These are phyloP conservation scores for Rugalucina vietnamica DNA, from an alignment of 2,888 invertebrate species.

Conservation along the genomic window DNA sequence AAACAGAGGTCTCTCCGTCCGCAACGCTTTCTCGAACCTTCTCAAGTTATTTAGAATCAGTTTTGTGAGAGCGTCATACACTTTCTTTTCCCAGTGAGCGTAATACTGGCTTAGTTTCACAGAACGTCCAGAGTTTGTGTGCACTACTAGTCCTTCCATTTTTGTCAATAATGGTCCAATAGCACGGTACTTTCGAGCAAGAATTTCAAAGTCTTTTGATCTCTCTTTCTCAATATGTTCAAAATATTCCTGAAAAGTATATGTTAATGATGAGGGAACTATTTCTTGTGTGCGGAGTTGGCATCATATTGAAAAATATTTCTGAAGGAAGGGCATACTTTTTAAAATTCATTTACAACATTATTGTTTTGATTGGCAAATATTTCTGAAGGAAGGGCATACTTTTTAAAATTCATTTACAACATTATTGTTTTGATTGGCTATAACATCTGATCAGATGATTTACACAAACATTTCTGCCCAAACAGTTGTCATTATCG, in stretches of 20 bases:
- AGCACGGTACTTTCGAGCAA: constrained; percentile 91
- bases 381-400: no score
- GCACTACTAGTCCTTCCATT: constrained; percentile 92
- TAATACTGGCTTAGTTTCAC: constrained; percentile 91
- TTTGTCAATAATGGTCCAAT: constrained; percentile 93
- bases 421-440: no score
- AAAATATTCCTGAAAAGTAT: constrained; percentile 88
- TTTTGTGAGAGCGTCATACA: constrained; percentile 88
- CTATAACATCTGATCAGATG: no score
- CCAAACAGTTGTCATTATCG: no score
- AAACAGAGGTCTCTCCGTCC: constrained; percentile 88
- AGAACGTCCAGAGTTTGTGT: constrained; percentile 91
- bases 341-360: no score
- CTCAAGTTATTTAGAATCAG: constrained; percentile 90
- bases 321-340: no score
- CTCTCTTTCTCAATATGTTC: constrained; percentile 89
- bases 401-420: no score
- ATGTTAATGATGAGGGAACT: no score
- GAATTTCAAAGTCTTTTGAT: constrained; percentile 88
- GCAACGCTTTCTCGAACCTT: constrained; percentile 87
- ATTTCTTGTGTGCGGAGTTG: no score
- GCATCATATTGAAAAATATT: no score
- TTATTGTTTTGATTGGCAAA: no score
- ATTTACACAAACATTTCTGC: no score
- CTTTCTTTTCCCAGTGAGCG: constrained; percentile 91